phyloP scores from a whole-genome alignment of 2,888 invertebrate species.

The Drosophila meridionalis region DNA sequence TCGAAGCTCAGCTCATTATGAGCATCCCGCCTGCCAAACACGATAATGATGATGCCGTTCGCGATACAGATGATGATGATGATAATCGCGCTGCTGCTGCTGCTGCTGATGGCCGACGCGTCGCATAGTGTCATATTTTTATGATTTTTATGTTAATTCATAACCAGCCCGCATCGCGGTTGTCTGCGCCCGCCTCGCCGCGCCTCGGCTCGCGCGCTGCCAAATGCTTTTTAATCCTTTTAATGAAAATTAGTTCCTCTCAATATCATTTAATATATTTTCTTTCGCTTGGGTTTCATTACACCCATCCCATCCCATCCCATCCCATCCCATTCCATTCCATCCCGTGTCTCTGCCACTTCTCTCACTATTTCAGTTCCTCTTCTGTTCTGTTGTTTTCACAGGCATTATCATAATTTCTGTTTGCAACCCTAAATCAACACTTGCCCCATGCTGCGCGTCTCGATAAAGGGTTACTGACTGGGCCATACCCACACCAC shows the following conservation, averaged over 20 bases:
- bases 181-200: constrained; percentile 12
- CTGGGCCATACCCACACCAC: constrained; percentile 11
- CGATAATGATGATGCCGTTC: constrained; percentile 2
- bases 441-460: constrained; percentile 66
- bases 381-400: constrained; percentile 68
- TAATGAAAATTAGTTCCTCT: constrained; percentile 84
- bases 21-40: constrained; percentile 52
- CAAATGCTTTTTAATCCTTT: constrained; percentile 84
- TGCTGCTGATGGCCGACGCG: constrained; percentile 35
- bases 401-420: constrained; percentile 84
- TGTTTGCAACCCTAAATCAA: constrained; percentile 84
- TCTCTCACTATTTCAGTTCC: constrained; percentile 21
- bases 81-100: constrained; percentile 5
- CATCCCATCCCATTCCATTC: not conserved
- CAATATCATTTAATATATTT: constrained; percentile 83
- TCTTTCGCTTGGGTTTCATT: constrained; percentile 70
- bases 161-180: constrained; percentile 48
- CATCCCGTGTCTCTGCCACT: not conserved
- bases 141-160: constrained; percentile 82
- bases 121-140: constrained; percentile 77
- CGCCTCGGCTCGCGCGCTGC: constrained; percentile 27
- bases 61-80: constrained; percentile 8
- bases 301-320: constrained; percentile 4
- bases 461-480: constrained; percentile 71
- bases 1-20: constrained; percentile 49